Base-by-base conservation (phyloP, 64 coral and sea anemone genomes). In the Catalaphyllia jardinei region DNA sequence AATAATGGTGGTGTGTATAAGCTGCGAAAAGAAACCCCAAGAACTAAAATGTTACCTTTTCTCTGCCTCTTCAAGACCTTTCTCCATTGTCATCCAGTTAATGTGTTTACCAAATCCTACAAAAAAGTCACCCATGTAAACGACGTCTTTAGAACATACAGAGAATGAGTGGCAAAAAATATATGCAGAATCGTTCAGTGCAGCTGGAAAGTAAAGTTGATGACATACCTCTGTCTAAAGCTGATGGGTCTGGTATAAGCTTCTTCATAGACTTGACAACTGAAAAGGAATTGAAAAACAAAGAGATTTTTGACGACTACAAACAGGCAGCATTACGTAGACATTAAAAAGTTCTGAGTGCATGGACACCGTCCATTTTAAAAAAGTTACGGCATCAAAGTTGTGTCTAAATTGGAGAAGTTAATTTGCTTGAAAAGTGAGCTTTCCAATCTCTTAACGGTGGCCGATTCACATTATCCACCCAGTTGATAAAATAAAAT, bases 251-350 rank as follows among this genome's bases (percentile, higher is more conserved):
- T 20, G 95, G 95, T 62, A 78, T 54, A 3, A 97, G 39, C 73
- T 91, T 97, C 61, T 88, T 91, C 95, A 97, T 97, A 7, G 95
- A 89, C 18, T 94, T 93, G 14, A 88, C 69, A 18, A 97, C 95
- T 97, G 29, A 2, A 62, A 87, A 31, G 6, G 50, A 24, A 88
- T 13, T 15, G 51, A 64, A 90, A 12, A 15, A 33, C 11, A 33
- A 33, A 69, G 10, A 2, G 22, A 25, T 19, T 8, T 11, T 1
- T 25, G 3, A 69, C 22, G 29, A n/a, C 22, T 69, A 8, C 2
- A 69, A 0, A 69, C 4, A 24, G 10, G 4, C 20, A 5, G n/a
- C 10, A 25, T 69, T 69, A 27, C 5, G n/a, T 15, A 14, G 54
- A 57, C 10, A 57, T 57, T 57, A 16, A 16, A 57, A 57, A 0